Conservation (phyloP, 2,113 vertebrate species). For the Emydura subglobosa region DNA sequence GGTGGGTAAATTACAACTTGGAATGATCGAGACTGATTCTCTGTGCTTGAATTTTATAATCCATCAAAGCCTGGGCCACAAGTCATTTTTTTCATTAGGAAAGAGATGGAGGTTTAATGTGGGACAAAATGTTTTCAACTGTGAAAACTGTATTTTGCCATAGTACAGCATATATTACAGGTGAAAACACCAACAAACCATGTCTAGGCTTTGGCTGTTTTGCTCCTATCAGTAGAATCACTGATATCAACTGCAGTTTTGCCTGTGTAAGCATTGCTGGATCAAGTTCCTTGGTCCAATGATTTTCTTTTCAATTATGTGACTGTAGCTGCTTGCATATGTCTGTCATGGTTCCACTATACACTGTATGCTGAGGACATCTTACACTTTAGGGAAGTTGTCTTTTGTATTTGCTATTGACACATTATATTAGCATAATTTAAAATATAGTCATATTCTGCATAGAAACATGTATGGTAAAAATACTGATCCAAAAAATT, state of each 20-base stretch:
- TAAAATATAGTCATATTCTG: neutral
- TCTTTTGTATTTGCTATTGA: slow-evolving; percentile 5
- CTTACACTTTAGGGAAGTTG: neutral
- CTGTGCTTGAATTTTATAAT: neutral
- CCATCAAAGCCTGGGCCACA: neutral
- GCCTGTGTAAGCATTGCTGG: neutral
- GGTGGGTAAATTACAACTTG: neutral
- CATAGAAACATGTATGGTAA: neutral
- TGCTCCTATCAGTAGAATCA: neutral
- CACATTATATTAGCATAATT: neutral
- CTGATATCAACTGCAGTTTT: neutral
- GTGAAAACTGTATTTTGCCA: neutral
- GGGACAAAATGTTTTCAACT: neutral
- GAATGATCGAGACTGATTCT: neutral
- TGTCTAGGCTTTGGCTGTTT: neutral
- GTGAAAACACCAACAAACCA: neutral
- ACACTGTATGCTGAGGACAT: neutral
- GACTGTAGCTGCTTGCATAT: neutral
- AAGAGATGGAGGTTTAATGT: neutral
- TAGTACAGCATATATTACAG: neutral
- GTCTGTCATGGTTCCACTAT: neutral
- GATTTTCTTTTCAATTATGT: neutral
- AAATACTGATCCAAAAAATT: neutral
- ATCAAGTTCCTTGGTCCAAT: neutral
- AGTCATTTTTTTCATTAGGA: neutral